These are phyloP conservation scores for Atethmia centrago DNA, from an alignment of 2,888 invertebrate species.

Conservation along the genomic window DNA sequence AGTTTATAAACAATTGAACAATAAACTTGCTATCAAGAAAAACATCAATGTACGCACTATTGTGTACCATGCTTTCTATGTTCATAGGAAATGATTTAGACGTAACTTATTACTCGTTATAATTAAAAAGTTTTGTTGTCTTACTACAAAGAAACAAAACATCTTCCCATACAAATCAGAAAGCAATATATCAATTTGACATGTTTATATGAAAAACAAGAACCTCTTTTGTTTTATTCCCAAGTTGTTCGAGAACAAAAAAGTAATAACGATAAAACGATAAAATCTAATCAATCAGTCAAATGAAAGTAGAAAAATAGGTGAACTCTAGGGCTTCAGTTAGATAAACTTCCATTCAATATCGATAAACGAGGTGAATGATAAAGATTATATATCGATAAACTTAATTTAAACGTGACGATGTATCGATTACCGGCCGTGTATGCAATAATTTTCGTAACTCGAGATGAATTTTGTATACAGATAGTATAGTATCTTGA, in stretches of 20 bases:
- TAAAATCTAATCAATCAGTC: constrained; percentile 25
- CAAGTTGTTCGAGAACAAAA: constrained; percentile 15
- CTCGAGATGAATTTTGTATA: constrained; percentile 38
- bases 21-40: constrained; percentile 38
- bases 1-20: constrained; percentile 50
- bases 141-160: constrained; percentile 7
- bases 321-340: constrained; percentile 14
- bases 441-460: constrained; percentile 57
- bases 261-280: constrained; percentile 7
- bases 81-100: constrained; percentile 18
- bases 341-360: constrained; percentile 23
- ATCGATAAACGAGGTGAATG: constrained; percentile 39
- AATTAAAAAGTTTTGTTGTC: constrained; percentile 12
- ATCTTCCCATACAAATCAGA: constrained; percentile 6
- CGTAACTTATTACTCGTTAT: constrained; percentile 20
- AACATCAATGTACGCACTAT: constrained; percentile 16
- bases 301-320: constrained; percentile 30
- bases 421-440: constrained; percentile 38
- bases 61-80: constrained; percentile 24
- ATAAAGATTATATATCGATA: constrained; percentile 30
- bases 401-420: constrained; percentile 50
- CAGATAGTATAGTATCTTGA: constrained; percentile 51
- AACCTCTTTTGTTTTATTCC: neutral
- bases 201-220: constrained; percentile 7
- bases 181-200: constrained; percentile 34